Conservation (phyloP, 2,113 vertebrate species). For the Hypomesus transpacificus region DNA sequence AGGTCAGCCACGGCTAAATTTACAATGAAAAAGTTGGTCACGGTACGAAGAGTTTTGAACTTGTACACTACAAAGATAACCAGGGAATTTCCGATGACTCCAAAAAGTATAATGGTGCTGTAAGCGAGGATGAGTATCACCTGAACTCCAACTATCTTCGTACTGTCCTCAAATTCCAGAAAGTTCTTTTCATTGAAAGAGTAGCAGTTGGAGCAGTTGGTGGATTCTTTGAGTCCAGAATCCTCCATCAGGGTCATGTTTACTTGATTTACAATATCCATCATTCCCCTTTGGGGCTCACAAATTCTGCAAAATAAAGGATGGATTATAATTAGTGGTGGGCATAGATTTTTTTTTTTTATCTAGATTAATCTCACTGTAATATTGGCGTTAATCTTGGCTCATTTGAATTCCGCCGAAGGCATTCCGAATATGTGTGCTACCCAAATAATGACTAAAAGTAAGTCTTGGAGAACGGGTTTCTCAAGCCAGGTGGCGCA, state of each 20-base stretch:
- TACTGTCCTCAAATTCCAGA: slow-evolving; percentile 82
- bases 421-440: too few species aligned
- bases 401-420: too few species aligned
- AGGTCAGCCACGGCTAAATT: slow-evolving; percentile 90
- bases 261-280: slow-evolving; percentile 61
- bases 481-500: too few species aligned
- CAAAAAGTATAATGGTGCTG: slow-evolving; percentile 87
- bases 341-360: too few species aligned
- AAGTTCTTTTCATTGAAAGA: neutral
- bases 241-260: slow-evolving; percentile 69
- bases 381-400: too few species aligned
- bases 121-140: slow-evolving; percentile 88
- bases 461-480: too few species aligned
- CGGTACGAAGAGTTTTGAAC: slow-evolving; percentile 87
- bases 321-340: slow-evolving; percentile 5
- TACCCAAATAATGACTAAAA: too few species aligned
- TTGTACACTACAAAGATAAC: slow-evolving; percentile 90
- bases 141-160: slow-evolving; percentile 82
- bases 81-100: slow-evolving; percentile 85
- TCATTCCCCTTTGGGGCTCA: slow-evolving; percentile 52
- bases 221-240: slow-evolving; percentile 15
- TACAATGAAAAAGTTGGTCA: slow-evolving; percentile 93
- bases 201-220: slow-evolving; percentile 31
- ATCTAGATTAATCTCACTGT: too few species aligned
- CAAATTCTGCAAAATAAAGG: slow-evolving; percentile 28